phyloP scores from a whole-genome alignment of 2,797 vertebrate genomes.

The Darevskia mixta region DNA sequence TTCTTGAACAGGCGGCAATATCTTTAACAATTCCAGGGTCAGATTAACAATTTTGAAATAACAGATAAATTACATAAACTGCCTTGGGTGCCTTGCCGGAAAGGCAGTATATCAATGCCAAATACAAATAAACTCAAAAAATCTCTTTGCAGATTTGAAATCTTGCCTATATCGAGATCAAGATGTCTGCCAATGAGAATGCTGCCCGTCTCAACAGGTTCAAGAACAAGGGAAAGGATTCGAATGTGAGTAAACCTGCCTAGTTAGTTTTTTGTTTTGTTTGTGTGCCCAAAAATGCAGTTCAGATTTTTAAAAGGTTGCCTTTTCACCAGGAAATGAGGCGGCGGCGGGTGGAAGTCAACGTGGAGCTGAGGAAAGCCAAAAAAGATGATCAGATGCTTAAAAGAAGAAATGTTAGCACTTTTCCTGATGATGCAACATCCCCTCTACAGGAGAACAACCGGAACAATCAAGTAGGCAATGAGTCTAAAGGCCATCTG shows the following conservation, averaged over 20 bases:
- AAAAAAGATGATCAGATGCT: constrained; percentile 98
- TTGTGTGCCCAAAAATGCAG: neutral
- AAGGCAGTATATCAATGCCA: too few relatives aligned
- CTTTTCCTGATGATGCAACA: constrained; percentile 89
- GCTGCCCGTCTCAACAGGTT: constrained; percentile 90
- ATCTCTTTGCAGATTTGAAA: constrained; percentile 13
- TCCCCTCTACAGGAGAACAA: constrained; percentile 97
- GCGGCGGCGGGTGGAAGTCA: constrained; percentile 91
- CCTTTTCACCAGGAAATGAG: constrained; percentile 85
- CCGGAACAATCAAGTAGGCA: constrained; percentile 86
- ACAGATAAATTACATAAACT: too few relatives aligned
- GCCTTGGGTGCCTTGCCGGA: too few relatives aligned
- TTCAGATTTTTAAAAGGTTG: neutral
- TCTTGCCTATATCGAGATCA: constrained; percentile 26
- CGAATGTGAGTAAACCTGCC: constrained; percentile 82
- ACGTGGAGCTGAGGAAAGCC: constrained; percentile 96
- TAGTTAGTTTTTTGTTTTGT: neutral
- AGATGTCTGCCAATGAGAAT: constrained; percentile 88
- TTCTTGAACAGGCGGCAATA: neutral
- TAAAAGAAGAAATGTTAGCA: constrained; percentile 94
- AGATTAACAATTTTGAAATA: too few relatives aligned
- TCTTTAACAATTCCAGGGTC: neutral
- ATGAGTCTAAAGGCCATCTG: neutral
- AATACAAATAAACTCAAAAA: neutral
- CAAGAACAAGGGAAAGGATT: constrained; percentile 98